A percentile compares a stretch with the other conserved stretches of the same genome.
phyloP scores from a whole-genome alignment of 2,888 invertebrate genomes.

The Crioceris asparagi region DNA sequence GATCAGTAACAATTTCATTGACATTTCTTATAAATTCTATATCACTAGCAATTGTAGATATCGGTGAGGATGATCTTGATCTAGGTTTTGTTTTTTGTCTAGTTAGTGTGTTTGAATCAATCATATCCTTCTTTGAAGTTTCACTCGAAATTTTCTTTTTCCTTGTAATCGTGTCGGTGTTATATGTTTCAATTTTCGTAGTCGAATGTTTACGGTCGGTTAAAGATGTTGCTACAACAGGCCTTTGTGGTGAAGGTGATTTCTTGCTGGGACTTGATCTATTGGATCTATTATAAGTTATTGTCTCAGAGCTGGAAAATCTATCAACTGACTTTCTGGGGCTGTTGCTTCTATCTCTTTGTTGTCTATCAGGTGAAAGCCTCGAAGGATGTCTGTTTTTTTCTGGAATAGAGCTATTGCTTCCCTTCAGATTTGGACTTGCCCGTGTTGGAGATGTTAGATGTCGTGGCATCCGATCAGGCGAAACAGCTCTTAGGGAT shows the following conservation, averaged over 20 bases:
- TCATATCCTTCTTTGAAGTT: slow-evolving; percentile 20
- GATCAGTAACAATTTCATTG: slow-evolving; percentile 29
- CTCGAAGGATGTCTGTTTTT: slow-evolving; percentile 27
- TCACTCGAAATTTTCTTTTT: slow-evolving; percentile 16
- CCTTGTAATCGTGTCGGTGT: slow-evolving; percentile 21
- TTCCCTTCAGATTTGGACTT: slow-evolving; percentile 44
- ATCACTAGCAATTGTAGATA: slow-evolving; percentile 41
- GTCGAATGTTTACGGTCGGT: background rate
- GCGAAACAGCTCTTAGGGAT: slow-evolving; percentile 56
- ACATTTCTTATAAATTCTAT: slow-evolving; percentile 36
- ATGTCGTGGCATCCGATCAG: slow-evolving; percentile 40
- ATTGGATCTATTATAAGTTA: slow-evolving; percentile 15
- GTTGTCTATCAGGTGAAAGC: slow-evolving; percentile 25
- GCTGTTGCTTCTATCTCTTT: slow-evolving; percentile 21
- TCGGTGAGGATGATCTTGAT: slow-evolving; percentile 27
- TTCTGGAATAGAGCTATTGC: slow-evolving; percentile 37
- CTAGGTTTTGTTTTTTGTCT: slow-evolving; percentile 21
- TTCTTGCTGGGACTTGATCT: slow-evolving; percentile 14
- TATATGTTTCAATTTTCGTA: slow-evolving; percentile 11
- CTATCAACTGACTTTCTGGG: slow-evolving; percentile 23
- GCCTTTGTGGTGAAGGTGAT: slow-evolving; percentile 6
- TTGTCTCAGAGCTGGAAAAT: slow-evolving; percentile 26
- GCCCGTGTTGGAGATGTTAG: slow-evolving; percentile 43
- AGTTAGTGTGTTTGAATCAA: slow-evolving; percentile 25
- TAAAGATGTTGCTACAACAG: background rate